phyloP scores from a whole-genome alignment of 2,888 invertebrate species.

The Incurvaria masculella region DNA sequence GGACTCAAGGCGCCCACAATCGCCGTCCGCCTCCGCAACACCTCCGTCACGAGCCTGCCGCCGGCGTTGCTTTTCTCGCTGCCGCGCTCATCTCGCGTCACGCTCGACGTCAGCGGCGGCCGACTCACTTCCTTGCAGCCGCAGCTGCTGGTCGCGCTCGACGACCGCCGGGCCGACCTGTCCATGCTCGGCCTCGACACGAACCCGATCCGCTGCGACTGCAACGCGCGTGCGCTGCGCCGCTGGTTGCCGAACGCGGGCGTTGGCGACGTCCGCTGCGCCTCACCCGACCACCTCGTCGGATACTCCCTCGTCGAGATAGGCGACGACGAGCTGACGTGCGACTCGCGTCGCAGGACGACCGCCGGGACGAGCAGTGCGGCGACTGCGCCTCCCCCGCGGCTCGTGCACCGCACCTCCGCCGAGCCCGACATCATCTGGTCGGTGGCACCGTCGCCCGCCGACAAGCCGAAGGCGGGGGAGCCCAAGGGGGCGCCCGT shows the following conservation, averaged over 20 bases:
- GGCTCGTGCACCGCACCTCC: constrained; percentile 59
- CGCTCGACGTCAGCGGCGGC: constrained; percentile 75
- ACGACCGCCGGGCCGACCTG: constrained; percentile 75
- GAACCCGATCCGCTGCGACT: constrained; percentile 85
- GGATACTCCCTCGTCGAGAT: constrained; percentile 71
- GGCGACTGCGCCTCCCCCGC: constrained; percentile 43
- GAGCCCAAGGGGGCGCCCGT: constrained; percentile 59
- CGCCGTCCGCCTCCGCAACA: constrained; percentile 73
- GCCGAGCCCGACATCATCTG: constrained; percentile 87
- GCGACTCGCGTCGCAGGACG: constrained; percentile 62
- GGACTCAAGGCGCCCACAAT: constrained; percentile 73
- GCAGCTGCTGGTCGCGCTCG: constrained; percentile 75
- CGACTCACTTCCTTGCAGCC: constrained; percentile 72
- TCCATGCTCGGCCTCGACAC: constrained; percentile 69
- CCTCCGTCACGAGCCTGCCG: constrained; percentile 73
- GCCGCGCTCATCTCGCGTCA: constrained; percentile 78
- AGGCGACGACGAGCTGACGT: constrained; percentile 77
- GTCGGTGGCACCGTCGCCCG: constrained; percentile 74
- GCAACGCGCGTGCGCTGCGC: constrained; percentile 74
- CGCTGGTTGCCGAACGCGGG: constrained; percentile 70
- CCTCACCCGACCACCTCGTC: constrained; percentile 65
- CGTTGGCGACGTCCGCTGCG: constrained; percentile 62
- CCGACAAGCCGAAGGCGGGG: constrained; percentile 54
- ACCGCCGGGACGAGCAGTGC: constrained; percentile 42
- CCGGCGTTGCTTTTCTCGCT: constrained; percentile 83